Evolutionary conservation across 2,888 invertebrate genomes (phyloP).

Genomic region (Calameuta idolon): DNA sequence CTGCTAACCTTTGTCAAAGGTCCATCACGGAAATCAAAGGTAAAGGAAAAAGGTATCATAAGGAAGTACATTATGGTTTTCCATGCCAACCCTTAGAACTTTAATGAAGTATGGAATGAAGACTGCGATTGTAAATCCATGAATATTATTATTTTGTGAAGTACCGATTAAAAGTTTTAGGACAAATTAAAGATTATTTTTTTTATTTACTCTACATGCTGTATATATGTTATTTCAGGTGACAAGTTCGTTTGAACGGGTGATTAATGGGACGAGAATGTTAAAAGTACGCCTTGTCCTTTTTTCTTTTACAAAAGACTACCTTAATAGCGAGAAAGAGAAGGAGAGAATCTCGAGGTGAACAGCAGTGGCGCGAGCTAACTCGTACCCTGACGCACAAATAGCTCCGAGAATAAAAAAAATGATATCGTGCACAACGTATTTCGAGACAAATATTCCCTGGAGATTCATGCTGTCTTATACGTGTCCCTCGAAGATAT

Average conservation of each 20-base stretch:
- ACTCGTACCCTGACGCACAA: background rate
- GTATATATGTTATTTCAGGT: background rate
- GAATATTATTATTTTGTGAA: background rate
- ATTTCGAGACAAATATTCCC: background rate
- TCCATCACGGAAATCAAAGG: background rate
- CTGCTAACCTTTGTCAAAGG: too few relatives aligned
- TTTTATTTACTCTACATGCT: background rate
- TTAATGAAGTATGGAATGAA: background rate
- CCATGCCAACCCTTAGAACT: background rate
- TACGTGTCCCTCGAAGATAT: background rate
- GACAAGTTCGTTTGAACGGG: background rate
- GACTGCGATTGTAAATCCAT: background rate
- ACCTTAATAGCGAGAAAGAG: background rate
- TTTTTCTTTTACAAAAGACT: background rate
- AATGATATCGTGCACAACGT: background rate
- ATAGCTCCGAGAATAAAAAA: background rate
- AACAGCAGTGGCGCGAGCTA: background rate
- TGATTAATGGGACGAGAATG: background rate
- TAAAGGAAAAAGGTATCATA: background rate
- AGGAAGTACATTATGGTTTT: background rate
- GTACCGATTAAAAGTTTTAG: background rate
- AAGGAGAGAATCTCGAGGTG: background rate
- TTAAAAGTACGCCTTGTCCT: background rate
- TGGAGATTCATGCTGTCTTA: background rate
- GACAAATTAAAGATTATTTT: background rate